Evolutionary conservation across 2,113 vertebrate species (phyloP), one percentile per base, ranked within the genome.

Genomic region (Cololabis saira): DNA sequence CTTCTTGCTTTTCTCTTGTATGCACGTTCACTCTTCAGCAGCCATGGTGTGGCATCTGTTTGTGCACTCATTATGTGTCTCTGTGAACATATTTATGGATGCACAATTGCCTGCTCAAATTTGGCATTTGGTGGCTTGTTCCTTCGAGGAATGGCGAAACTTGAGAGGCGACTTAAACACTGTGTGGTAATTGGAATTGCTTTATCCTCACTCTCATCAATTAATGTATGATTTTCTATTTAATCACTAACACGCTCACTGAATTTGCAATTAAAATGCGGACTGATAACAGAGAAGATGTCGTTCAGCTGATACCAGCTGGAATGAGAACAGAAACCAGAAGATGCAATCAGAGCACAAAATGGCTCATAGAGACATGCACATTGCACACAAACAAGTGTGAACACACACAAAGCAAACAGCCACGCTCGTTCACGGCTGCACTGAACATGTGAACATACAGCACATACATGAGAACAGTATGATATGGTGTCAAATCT

Each of bases 201-300:
- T 92, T 93, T 94, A 94, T 94, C 92, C 93, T 90, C 91, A 85
- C 88, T 92, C 91, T 93, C 90, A 93, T 94, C 92, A 93, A 93
- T 94, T 93, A 94, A 93, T 93, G 92, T 93, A 92, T 87, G 92
- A 93, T 93, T 93, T 93, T 93, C 91, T 91, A 93, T 94, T 93
- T 93, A 94, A 93, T 94, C 92, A 93, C 90, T 82, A 91, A 87
- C 92, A 91, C 88, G 87, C 91, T 92, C 37, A 4, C 85, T 88
- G 89, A 87, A 94, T 93, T 94, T 92, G 92, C 92, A 94, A 93
- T 93, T 94, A 92, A 93, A 93, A 93, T 93, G 89, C 93, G 89
- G 69, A 16, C 86, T 87, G 92, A 93, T 94, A 93, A 92, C 87
- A 77, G 89, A 76, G 86, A 85, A 94, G 92, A 93, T 94, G 93